These are phyloP conservation scores for Conops quadrifasciatus DNA, from an alignment of 2,888 invertebrate species.

Conservation along the genomic window DNA sequence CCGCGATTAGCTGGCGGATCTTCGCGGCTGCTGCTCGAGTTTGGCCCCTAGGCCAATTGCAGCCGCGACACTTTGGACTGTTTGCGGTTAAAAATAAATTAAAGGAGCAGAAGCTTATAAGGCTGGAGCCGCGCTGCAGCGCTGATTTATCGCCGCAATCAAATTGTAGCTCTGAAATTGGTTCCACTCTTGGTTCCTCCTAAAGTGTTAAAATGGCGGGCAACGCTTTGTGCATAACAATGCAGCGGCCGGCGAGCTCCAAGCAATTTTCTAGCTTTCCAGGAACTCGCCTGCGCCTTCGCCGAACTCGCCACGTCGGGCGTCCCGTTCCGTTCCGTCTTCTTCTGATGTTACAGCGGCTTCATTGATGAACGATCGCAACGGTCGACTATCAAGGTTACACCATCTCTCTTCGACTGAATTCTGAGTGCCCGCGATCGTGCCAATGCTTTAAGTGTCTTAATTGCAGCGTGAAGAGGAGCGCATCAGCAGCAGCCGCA, in stretches of 20 bases:
- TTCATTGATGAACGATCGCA: neutral
- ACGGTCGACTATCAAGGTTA: neutral
- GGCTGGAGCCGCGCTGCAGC: conserved; percentile 21
- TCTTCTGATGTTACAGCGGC: neutral
- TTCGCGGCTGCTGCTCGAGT: neutral
- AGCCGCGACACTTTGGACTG: neutral
- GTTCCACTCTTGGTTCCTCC: conserved; percentile 26
- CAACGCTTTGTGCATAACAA: conserved; percentile 35
- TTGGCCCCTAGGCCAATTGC: conserved; percentile 36
- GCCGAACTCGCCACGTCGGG: too few species aligned
- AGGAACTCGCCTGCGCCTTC: too few species aligned
- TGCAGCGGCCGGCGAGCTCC: neutral
- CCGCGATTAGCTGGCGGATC: too few species aligned
- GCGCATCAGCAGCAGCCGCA: too few species aligned
- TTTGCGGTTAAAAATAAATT: conserved; percentile 1
- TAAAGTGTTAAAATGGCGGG: conserved; percentile 45
- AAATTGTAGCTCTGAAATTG: conserved; percentile 44
- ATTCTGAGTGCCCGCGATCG: conserved; percentile 7
- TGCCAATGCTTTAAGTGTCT: conserved; percentile 24
- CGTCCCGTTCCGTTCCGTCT: neutral
- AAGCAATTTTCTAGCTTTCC: too few species aligned
- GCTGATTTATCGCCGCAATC: conserved; percentile 45
- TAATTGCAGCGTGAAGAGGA: conserved; percentile 18
- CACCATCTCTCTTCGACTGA: neutral
- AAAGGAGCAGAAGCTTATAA: neutral